Percentiles rank a stretch among this genome's conserved stretches.
These are phyloP conservation scores for Upupa epops DNA, from an alignment of 2,113 vertebrate species.

Conservation along the genomic window DNA sequence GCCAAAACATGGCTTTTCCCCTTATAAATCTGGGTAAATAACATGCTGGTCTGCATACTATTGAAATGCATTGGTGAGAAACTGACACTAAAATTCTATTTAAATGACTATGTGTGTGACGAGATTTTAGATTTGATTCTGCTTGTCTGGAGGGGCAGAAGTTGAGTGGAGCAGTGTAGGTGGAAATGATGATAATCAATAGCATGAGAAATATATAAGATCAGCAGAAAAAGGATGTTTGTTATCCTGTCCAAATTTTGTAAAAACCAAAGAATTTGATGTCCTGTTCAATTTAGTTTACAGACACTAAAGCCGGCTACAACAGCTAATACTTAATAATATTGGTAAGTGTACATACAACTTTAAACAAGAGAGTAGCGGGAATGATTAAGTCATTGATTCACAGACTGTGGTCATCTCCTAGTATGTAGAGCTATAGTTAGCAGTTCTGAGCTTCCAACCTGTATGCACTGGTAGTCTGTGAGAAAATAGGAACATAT, in stretches of 20 bases:
- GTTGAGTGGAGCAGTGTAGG: background rate
- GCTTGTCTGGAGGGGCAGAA: background rate
- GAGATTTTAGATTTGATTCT: background rate
- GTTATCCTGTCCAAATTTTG: background rate
- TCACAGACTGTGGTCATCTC: background rate
- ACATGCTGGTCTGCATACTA: background rate
- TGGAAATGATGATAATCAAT: background rate
- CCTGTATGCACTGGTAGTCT: background rate
- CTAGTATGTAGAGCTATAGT: background rate
- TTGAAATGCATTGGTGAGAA: background rate
- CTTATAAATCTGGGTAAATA: background rate
- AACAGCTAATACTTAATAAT: background rate
- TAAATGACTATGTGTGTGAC: background rate
- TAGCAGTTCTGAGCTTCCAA: background rate
- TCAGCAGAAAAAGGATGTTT: background rate
- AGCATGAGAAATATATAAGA: background rate
- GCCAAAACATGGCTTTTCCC: background rate
- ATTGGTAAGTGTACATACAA: background rate
- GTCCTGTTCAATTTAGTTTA: background rate
- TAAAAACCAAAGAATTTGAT: background rate
- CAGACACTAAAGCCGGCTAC: background rate
- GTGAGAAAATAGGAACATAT: background rate
- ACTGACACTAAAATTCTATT: background rate
- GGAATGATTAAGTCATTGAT: background rate
- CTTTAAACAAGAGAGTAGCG: background rate